These are phyloP conservation scores for Mallateleia sp. DNA, from an alignment of 2,888 invertebrate species.

Conservation along the genomic window DNA sequence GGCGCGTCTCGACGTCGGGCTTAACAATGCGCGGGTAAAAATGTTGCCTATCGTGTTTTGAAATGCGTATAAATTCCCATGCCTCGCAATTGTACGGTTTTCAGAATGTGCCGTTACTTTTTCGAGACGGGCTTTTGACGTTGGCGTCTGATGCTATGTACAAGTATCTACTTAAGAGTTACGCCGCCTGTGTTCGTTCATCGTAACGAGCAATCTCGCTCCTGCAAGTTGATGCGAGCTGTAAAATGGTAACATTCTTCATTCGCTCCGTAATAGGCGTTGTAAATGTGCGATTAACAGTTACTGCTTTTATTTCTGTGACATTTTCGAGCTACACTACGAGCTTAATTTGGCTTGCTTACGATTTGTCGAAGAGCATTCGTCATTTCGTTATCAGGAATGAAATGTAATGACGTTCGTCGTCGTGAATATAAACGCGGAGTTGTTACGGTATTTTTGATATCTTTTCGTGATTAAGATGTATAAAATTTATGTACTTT, in stretches of 20 bases:
- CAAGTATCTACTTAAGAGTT: constrained; percentile 49
- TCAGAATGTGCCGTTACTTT: constrained; percentile 23
- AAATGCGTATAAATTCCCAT: constrained; percentile 14
- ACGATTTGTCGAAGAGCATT: background rate
- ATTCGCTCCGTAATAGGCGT: constrained; percentile 16
- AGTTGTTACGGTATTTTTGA: background rate
- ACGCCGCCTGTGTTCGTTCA: constrained; percentile 20
- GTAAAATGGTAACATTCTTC: constrained; percentile 37
- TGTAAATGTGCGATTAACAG: constrained; percentile 11
- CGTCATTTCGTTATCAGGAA: background rate
- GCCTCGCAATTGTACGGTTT: constrained; percentile 14
- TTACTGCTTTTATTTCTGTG: constrained; percentile 15
- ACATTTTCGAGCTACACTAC: constrained; percentile 2
- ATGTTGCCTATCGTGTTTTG: constrained; percentile 19
- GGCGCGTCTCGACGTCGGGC: constrained; percentile 23
- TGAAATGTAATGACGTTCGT: background rate
- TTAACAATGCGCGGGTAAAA: constrained; percentile 30
- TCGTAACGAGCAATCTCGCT: constrained; percentile 48
- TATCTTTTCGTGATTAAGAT: background rate
- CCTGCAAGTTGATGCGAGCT: constrained; percentile 7
- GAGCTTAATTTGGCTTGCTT: background rate
- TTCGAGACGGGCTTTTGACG: constrained; percentile 5
- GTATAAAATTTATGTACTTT: background rate
- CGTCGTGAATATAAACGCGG: background rate
- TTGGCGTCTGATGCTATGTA: constrained; percentile 37